These are phyloP conservation scores for Mola mola DNA, from an alignment of 2,113 vertebrate species.

Conservation along the genomic window DNA sequence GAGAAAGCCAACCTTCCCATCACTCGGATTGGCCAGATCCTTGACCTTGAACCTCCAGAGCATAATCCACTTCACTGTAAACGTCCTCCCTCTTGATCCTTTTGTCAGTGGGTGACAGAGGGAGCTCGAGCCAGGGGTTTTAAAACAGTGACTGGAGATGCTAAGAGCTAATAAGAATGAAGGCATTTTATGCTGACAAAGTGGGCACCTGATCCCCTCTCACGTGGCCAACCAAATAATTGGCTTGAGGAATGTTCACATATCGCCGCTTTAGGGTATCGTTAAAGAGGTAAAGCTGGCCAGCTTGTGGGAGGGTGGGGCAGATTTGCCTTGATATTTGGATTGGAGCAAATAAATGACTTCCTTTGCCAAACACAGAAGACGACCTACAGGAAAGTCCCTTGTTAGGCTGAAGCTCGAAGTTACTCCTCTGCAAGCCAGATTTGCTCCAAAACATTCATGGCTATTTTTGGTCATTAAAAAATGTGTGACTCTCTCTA, in stretches of 20 bases:
- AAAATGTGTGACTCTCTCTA: not conserved
- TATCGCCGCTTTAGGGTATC: slow-evolving; percentile 53
- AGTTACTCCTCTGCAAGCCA: slow-evolving; percentile 50
- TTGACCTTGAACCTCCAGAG: slow-evolving; percentile 42
- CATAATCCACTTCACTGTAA: slow-evolving; percentile 68
- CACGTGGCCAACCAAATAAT: slow-evolving; percentile 66
- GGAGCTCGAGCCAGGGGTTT: slow-evolving; percentile 64
- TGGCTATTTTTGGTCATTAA: slow-evolving; percentile 63
- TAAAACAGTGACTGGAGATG: slow-evolving; percentile 46
- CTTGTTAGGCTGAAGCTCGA: slow-evolving; percentile 46
- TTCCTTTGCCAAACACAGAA: slow-evolving; percentile 63
- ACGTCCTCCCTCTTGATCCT: slow-evolving; percentile 68
- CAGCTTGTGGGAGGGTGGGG: slow-evolving; percentile 37
- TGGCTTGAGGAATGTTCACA: slow-evolving; percentile 64
- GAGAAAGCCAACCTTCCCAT: slow-evolving; percentile 43
- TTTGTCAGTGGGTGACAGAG: slow-evolving; percentile 70
- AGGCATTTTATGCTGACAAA: slow-evolving; percentile 62
- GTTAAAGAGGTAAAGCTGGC: slow-evolving; percentile 41
- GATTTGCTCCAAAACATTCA: slow-evolving; percentile 52
- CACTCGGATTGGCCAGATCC: slow-evolving; percentile 44
- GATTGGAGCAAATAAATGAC: slow-evolving; percentile 58
- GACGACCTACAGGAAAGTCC: slow-evolving; percentile 66
- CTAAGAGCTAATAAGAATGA: slow-evolving; percentile 45
- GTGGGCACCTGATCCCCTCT: slow-evolving; percentile 73
- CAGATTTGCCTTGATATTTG: slow-evolving; percentile 57